A percentile compares a stretch with the other conserved stretches of the same genome.
Conservation (phyloP, 37 sponge, comb jelly and placozoan species). For the Diacarnus erythraeanus region DNA sequence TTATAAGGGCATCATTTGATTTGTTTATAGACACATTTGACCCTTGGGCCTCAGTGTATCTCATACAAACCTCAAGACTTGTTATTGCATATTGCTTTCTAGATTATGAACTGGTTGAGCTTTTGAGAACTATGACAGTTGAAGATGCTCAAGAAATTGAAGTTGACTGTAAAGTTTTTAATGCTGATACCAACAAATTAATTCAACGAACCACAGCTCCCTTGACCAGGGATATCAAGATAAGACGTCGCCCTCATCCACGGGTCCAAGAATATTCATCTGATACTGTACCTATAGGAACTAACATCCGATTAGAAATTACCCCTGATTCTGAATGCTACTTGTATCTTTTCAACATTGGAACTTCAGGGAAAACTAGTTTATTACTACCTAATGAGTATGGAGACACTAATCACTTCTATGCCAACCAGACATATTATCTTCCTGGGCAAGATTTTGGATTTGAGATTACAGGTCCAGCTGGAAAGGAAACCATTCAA, state of each 20-base stretch:
- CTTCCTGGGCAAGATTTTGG: slow-evolving; percentile 35
- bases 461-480: slow-evolving; percentile 33
- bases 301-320: slow-evolving; percentile 27
- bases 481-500: slow-evolving; percentile 32
- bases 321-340: slow-evolving; percentile 22
- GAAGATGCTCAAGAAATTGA: slow-evolving; percentile 11
- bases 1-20: too few species aligned
- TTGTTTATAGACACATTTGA: too few species aligned
- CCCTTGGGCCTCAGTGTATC: too few species aligned
- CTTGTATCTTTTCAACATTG: slow-evolving; percentile 38
- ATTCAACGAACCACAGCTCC: slow-evolving; percentile 11
- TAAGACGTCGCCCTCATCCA: not conserved
- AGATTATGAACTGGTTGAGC: not conserved
- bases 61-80: too few species aligned
- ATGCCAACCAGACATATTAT: slow-evolving; percentile 12
- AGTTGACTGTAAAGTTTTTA: slow-evolving; percentile 20
- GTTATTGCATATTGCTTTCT: too few species aligned
- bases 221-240: slow-evolving; percentile 16
- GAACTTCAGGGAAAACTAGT: slow-evolving; percentile 36
- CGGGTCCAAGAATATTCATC: slow-evolving; percentile 13
- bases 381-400: slow-evolving; percentile 22
- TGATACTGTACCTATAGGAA: slow-evolving; percentile 14
- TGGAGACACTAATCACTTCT: slow-evolving; percentile 15
- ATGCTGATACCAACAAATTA: slow-evolving; percentile 16
- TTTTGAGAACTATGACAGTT: slow-evolving; percentile 15